These are phyloP conservation scores for Uloborus plumipes DNA, from an alignment of 2,888 invertebrate species.

Conservation along the genomic window DNA sequence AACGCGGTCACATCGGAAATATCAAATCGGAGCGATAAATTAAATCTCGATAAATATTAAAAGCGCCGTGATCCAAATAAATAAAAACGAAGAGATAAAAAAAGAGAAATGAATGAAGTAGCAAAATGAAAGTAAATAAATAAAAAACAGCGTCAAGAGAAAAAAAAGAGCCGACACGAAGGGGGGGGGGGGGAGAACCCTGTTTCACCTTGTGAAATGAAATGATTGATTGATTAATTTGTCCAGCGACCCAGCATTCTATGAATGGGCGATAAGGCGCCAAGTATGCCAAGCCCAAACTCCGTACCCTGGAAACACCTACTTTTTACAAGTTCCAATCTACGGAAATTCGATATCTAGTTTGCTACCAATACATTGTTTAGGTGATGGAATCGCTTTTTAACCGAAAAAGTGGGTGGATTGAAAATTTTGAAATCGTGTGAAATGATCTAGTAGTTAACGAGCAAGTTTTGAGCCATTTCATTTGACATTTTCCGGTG, in stretches of 20 bases:
- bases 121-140: no score
- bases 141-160: no score
- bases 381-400: not conserved
- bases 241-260: not conserved
- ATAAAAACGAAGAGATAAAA: no score
- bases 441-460: not conserved
- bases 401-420: not conserved
- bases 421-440: not conserved
- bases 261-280: conserved; percentile 1
- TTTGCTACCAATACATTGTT: conserved; percentile 9
- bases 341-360: conserved; percentile 19
- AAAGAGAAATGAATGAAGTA: no score
- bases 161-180: no score
- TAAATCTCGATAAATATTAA: no score
- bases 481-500: not conserved
- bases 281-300: conserved; percentile 5
- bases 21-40: no score
- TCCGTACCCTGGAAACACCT: conserved; percentile 16
- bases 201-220: no score
- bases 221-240: no score
- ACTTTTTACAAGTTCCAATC: conserved; percentile 25
- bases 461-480: not conserved
- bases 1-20: no score
- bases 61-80: no score
- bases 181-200: no score